Evolutionary conservation across 2,888 invertebrate species (phyloP).

Genomic region (Lithophane socia): DNA sequence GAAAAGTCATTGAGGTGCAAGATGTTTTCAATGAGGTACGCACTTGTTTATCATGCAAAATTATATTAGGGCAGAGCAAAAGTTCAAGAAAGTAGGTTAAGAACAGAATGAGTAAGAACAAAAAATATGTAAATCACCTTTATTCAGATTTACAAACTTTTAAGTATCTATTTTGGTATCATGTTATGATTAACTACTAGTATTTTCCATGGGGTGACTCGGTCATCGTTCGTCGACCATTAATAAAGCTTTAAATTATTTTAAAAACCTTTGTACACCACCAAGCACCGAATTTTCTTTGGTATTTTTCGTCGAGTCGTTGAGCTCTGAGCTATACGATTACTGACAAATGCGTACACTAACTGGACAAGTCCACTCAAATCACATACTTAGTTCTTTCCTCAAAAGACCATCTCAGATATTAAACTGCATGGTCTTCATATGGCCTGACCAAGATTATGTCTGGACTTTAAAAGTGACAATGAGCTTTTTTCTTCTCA

Average conservation of each 20-base stretch:
- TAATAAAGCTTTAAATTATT: not conserved
- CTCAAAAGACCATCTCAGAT: not conserved
- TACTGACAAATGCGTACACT: not conserved
- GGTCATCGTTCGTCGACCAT: not conserved
- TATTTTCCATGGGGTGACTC: not conserved
- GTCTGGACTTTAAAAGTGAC: not conserved
- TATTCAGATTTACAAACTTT: not conserved
- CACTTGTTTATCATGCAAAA: not conserved
- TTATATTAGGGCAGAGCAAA: too few species aligned
- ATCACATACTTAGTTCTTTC: not conserved
- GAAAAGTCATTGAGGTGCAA: not conserved
- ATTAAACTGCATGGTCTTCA: not conserved
- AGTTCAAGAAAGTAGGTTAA: not conserved
- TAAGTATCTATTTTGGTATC: not conserved
- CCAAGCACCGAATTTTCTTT: not conserved
- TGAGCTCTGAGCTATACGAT: not conserved
- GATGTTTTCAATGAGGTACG: not conserved
- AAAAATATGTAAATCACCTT: too few species aligned
- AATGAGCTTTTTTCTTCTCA: not conserved
- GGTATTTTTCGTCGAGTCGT: not conserved
- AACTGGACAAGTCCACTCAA: not conserved
- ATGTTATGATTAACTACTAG: not conserved
- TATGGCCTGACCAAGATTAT: not conserved
- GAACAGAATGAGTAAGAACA: not conserved
- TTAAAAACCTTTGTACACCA: not conserved